phyloP scores from a whole-genome alignment of 2,113 vertebrate species.

The Peromyscus leucopus region DNA sequence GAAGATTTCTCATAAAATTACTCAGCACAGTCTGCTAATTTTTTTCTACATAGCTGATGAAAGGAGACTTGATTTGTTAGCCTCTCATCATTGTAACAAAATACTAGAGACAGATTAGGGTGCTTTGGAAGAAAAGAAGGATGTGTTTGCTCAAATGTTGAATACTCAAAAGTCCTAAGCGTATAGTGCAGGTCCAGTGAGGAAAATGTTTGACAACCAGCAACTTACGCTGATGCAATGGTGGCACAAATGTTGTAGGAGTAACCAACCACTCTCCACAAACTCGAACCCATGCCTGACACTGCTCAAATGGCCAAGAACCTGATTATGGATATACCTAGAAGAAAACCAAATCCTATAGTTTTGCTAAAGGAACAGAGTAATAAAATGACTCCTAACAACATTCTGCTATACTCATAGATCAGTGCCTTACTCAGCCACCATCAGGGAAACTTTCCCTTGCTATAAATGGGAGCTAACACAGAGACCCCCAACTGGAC shows the following conservation, averaged over 20 bases:
- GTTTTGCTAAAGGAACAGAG: neutral
- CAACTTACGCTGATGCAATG: neutral
- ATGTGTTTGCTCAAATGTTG: neutral
- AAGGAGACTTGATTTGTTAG: neutral
- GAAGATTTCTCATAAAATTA: neutral
- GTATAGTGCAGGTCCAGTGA: neutral
- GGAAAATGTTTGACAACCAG: neutral
- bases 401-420: neutral
- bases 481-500: neutral
- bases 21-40: neutral
- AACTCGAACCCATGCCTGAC: neutral
- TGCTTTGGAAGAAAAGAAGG: neutral
- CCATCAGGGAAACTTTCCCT: neutral
- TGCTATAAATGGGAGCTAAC: neutral
- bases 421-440: neutral
- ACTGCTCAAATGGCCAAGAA: neutral
- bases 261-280: neutral
- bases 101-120: neutral
- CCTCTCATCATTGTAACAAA: neutral
- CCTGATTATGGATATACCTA: neutral
- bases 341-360: neutral
- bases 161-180: neutral
- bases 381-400: neutral
- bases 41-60: neutral
- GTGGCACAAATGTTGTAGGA: neutral